Evolutionary conservation across 2,888 invertebrate genomes (phyloP).

Genomic region (Latheticus oryzae): DNA sequence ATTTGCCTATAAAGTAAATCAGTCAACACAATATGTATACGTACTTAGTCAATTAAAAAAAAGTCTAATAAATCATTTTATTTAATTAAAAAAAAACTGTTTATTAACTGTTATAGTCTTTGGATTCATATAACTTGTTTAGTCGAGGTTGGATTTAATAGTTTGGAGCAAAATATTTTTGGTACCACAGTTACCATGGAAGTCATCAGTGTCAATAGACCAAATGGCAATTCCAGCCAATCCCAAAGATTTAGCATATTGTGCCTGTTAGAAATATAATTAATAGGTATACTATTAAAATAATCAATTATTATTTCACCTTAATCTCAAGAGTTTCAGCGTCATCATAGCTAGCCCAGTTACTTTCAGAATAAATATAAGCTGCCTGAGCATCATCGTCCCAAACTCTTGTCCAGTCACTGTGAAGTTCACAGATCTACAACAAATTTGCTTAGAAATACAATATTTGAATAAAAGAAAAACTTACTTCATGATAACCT

Average conservation of each 20-base stretch:
- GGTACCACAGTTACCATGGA: slow-evolving; percentile 48
- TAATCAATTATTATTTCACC: slow-evolving; percentile 7
- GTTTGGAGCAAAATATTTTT: slow-evolving; percentile 43
- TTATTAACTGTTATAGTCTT: slow-evolving; percentile 1
- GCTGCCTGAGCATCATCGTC: slow-evolving; percentile 46
- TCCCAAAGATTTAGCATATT: slow-evolving; percentile 27
- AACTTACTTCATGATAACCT: slow-evolving; percentile 30
- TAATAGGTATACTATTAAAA: background rate
- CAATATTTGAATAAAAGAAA: slow-evolving; percentile 1
- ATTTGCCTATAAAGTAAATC: too few species aligned
- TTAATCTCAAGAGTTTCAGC: slow-evolving; percentile 44
- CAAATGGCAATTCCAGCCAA: slow-evolving; percentile 50
- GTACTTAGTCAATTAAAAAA: too few species aligned
- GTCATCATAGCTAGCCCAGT: slow-evolving; percentile 48
- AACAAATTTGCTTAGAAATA: background rate
- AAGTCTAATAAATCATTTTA: background rate
- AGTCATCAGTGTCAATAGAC: slow-evolving; percentile 49
- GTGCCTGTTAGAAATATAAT: slow-evolving; percentile 10
- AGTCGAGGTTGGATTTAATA: too few species aligned
- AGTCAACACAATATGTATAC: too few species aligned
- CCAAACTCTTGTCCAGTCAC: slow-evolving; percentile 45
- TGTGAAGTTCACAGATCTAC: slow-evolving; percentile 43
- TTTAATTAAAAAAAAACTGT: background rate
- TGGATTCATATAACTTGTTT: slow-evolving; percentile 32
- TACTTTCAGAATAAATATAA: too few species aligned